These are phyloP conservation scores for Mechanitis messenoides DNA, from an alignment of 2,888 invertebrate genomes.

Conservation along the genomic window DNA sequence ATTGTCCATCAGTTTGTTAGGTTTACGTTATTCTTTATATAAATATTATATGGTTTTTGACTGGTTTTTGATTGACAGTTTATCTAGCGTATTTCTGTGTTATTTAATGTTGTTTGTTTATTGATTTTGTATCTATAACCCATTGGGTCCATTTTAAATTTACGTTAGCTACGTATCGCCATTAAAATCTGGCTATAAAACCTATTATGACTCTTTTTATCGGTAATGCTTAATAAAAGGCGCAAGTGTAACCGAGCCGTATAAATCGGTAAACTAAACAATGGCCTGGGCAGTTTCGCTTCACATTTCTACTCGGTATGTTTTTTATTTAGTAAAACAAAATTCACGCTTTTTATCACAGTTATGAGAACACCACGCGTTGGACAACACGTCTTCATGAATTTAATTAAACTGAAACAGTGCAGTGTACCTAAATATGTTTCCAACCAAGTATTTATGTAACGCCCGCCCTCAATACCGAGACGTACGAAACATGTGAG, in stretches of 20 bases:
- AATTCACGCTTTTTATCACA: constrained; percentile 66
- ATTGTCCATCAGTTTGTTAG: neutral
- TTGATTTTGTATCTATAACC: constrained; percentile 33
- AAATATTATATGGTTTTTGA: too few relatives aligned
- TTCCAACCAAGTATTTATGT: constrained; percentile 35
- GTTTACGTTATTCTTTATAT: neutral
- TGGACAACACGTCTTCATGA: constrained; percentile 68
- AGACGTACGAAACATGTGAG: constrained; percentile 35
- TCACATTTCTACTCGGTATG: constrained; percentile 69
- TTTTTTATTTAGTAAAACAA: constrained; percentile 65
- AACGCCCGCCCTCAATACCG: constrained; percentile 48
- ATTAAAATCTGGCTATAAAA: constrained; percentile 72
- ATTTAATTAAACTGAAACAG: constrained; percentile 64
- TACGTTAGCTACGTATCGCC: constrained; percentile 53
- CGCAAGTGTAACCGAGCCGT: constrained; percentile 75
- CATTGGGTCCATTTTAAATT: constrained; percentile 53
- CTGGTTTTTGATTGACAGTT: too few relatives aligned
- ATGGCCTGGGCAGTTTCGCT: constrained; percentile 70
- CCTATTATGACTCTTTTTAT: constrained; percentile 72
- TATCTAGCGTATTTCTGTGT: neutral
- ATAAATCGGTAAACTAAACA: constrained; percentile 77
- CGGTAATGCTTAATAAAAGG: constrained; percentile 75
- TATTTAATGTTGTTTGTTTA: constrained; percentile 4
- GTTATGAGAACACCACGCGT: constrained; percentile 70
- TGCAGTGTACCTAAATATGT: constrained; percentile 59